A percentile compares a stretch with the other conserved stretches of the same genome.
Conservation (phyloP, 2,113 vertebrate species). For the Gasterosteus nipponicus region DNA sequence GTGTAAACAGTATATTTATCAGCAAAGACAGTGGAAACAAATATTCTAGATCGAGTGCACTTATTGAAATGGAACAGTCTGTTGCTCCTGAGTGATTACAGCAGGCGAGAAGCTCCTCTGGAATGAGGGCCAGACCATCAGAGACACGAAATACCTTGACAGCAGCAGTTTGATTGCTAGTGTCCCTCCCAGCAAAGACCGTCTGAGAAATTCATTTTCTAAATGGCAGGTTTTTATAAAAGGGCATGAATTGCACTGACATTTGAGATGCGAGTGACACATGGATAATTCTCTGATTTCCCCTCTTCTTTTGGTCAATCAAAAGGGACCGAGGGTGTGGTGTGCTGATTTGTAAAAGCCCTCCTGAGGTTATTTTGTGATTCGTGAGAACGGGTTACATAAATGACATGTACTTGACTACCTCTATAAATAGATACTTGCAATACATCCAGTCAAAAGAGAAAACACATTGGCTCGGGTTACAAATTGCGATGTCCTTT, state of each 20-base stretch:
- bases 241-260: constrained; percentile 3
- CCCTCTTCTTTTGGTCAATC: not conserved
- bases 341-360: not conserved
- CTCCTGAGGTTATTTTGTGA: not conserved
- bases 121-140: constrained; percentile 16
- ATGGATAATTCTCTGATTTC: constrained; percentile 5
- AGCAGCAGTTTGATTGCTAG: constrained; percentile 34
- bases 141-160: constrained; percentile 24
- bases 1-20: constrained; percentile 71
- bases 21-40: constrained; percentile 68
- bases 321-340: not conserved
- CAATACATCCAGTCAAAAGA: not conserved
- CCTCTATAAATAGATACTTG: not conserved
- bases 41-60: constrained; percentile 55
- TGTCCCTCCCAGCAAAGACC: not conserved
- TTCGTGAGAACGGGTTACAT: not conserved
- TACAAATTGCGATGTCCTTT: not conserved
- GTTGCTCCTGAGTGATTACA: constrained; percentile 70
- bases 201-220: not conserved
- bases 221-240: constrained; percentile 22
- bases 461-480: not conserved
- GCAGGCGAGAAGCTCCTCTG: constrained; percentile 29
- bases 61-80: constrained; percentile 69
- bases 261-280: not conserved
- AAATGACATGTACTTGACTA: not conserved